Conservation (phyloP, 2,113 vertebrate genomes). For the Gymnogyps californianus region DNA sequence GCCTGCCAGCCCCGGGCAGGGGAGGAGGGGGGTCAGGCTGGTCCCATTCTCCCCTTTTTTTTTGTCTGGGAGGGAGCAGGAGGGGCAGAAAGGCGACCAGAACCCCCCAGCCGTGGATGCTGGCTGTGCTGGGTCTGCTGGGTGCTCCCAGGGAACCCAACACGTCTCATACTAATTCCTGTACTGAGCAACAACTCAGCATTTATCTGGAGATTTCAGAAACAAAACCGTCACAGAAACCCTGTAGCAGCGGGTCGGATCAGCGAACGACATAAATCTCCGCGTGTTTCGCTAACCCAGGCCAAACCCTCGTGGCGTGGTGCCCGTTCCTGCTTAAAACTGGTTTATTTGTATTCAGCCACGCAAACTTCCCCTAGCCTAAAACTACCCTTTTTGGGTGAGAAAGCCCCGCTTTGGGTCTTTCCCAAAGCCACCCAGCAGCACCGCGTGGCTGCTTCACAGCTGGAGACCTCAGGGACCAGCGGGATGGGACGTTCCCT, state of each 20-base stretch:
- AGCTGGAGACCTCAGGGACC: neutral
- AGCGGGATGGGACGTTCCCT: accelerated
- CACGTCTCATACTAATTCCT: accelerated
- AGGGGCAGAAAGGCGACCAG: neutral
- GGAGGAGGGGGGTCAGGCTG: too few relatives aligned
- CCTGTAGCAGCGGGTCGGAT: neutral
- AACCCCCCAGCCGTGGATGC: accelerated
- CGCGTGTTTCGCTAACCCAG: neutral
- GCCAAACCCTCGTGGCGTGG: neutral
- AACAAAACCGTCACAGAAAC: neutral
- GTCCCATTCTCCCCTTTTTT: neutral
- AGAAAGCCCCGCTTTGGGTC: neutral
- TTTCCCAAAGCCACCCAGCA: neutral
- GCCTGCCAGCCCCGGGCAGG: neutral
- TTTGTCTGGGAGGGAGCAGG: neutral
- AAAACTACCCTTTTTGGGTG: accelerated
- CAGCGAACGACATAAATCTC: neutral
- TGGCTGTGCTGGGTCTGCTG: neutral
- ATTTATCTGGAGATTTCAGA: neutral
- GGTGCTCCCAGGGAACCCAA: neutral
- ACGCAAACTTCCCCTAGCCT: accelerated
- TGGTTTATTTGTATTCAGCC: neutral
- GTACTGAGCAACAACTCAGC: accelerated
- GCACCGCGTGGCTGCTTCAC: accelerated
- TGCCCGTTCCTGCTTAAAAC: neutral